These are phyloP conservation scores for Daboia siamensis DNA, from an alignment of 2,113 vertebrate species.

Conservation along the genomic window DNA sequence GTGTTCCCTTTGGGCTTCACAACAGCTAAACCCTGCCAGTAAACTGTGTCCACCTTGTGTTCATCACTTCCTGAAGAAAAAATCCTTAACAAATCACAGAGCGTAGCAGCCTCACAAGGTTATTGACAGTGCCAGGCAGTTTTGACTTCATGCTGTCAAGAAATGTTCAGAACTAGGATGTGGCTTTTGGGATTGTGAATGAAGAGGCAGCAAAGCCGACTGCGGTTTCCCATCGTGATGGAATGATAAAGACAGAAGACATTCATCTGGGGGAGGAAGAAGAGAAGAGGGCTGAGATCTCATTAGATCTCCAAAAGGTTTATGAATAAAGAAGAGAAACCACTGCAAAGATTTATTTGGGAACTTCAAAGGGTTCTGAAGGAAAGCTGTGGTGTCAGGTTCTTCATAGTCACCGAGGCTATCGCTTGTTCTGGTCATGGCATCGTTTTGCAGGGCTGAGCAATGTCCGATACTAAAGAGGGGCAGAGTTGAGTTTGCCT, in stretches of 20 bases:
- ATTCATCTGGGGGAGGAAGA: background rate
- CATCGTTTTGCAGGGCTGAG: background rate
- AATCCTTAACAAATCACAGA: background rate
- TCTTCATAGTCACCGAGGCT: background rate
- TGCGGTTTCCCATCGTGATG: conserved; percentile 6
- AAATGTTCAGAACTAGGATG: conserved; percentile 30
- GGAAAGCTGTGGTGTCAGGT: background rate
- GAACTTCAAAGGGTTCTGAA: background rate
- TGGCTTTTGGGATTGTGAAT: background rate
- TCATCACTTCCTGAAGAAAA: background rate
- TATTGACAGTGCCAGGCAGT: background rate
- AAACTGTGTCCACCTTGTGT: background rate
- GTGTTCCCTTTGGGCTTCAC: background rate
- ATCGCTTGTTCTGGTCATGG: background rate
- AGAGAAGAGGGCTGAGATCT: background rate
- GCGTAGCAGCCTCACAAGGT: background rate
- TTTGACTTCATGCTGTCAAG: conserved; percentile 38
- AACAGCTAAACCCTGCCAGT: background rate
- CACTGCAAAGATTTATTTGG: background rate
- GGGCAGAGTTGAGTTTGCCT: background rate
- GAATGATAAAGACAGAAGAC: background rate
- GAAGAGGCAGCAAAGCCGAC: conserved; percentile 12
- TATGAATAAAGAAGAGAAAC: background rate
- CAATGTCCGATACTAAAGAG: background rate
- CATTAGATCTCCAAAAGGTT: background rate